These are phyloP conservation scores for Meandrusa payeni DNA, from an alignment of 2,888 invertebrate species.

Conservation along the genomic window DNA sequence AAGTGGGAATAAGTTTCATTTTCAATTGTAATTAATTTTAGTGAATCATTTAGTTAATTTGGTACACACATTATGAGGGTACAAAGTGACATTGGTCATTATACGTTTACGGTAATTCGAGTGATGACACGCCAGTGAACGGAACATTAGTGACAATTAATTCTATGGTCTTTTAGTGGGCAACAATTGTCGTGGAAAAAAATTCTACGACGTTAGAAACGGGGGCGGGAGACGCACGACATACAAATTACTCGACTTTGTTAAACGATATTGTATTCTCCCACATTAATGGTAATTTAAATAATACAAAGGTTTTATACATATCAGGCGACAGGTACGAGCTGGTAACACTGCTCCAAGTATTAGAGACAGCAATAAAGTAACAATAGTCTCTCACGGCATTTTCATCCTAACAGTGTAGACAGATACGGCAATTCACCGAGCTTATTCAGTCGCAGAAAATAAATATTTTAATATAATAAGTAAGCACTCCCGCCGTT, in stretches of 20 bases:
- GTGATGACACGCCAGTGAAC: constrained; percentile 61
- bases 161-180: constrained; percentile 63
- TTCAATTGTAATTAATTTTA: constrained; percentile 22
- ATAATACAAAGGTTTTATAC: too few relatives aligned
- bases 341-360: too few relatives aligned
- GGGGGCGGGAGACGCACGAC: constrained; percentile 40
- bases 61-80: constrained; percentile 28
- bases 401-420: too few relatives aligned
- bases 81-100: constrained; percentile 60
- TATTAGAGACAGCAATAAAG: too few relatives aligned
- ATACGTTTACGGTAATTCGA: constrained; percentile 51
- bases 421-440: too few relatives aligned
- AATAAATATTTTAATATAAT: too few relatives aligned
- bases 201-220: constrained; percentile 34
- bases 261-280: not conserved
- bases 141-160: constrained; percentile 63
- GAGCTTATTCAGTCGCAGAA: too few relatives aligned
- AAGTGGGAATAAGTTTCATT: constrained; percentile 22
- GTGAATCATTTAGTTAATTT: constrained; percentile 17
- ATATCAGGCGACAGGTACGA: too few relatives aligned
- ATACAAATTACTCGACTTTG: constrained; percentile 5
- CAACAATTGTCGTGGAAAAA: constrained; percentile 75
- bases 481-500: too few relatives aligned
- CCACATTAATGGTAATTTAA: too few relatives aligned
- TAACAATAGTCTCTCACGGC: too few relatives aligned